Evolutionary conservation across 2,888 invertebrate genomes (phyloP).

Genomic region (Drosophila leonis): DNA sequence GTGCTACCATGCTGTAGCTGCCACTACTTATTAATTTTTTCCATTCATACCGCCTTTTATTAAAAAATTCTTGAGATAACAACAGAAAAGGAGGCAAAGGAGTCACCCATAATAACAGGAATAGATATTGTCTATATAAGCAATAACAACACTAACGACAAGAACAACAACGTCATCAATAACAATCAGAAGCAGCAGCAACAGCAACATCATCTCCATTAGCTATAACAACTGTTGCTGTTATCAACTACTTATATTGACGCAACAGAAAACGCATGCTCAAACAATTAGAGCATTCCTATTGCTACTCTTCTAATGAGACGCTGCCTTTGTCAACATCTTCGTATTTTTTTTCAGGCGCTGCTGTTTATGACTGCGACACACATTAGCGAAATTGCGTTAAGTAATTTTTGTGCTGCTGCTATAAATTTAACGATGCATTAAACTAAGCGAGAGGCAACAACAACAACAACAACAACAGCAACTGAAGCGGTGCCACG

Average conservation of each 20-base stretch:
- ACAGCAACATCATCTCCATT: background rate
- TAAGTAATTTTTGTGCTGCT: constrained; percentile 66
- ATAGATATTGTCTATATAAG: constrained; percentile 1
- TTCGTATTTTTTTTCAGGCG: background rate
- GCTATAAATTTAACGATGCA: constrained; percentile 79
- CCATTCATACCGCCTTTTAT: constrained; percentile 56
- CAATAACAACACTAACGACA: background rate
- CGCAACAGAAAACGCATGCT: constrained; percentile 12
- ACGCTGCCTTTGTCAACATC: constrained; percentile 31
- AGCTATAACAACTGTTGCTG: constrained; percentile 31
- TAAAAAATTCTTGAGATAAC: constrained; percentile 67
- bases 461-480: background rate
- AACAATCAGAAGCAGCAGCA: background rate
- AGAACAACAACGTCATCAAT: background rate
- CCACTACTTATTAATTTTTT: background rate
- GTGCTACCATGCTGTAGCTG: constrained; percentile 1
- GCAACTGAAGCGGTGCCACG: constrained; percentile 11
- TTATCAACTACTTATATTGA: constrained; percentile 21
- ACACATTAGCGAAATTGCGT: constrained; percentile 75
- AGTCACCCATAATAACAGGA: background rate
- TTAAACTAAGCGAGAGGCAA: constrained; percentile 43
- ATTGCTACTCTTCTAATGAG: constrained; percentile 37
- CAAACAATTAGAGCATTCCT: constrained; percentile 10
- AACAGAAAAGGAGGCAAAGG: constrained; percentile 21
- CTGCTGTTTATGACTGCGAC: constrained; percentile 56